These are phyloP conservation scores for Lasius fuliginosus DNA, from an alignment of 2,888 invertebrate species.

Conservation along the genomic window DNA sequence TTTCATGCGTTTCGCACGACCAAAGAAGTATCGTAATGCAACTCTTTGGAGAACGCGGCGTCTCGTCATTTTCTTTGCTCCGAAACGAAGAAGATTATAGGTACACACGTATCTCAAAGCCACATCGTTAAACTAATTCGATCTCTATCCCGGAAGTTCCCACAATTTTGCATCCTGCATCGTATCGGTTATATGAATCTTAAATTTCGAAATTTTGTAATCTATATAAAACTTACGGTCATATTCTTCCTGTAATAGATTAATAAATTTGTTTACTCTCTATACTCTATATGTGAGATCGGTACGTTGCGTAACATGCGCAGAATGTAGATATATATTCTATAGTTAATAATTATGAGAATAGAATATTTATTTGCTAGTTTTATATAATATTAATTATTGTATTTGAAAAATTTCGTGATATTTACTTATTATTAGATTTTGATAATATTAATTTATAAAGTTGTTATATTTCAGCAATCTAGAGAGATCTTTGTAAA, in stretches of 20 bases:
- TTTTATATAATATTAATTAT: background rate
- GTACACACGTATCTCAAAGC: background rate
- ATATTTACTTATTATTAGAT: background rate
- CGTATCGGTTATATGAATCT: background rate
- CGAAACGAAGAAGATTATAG: background rate
- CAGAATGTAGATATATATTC: background rate
- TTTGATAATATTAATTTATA: constrained; percentile 11
- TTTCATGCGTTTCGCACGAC: constrained; percentile 34
- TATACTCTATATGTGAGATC: background rate
- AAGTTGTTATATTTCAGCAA: background rate
- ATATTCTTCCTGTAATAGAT: background rate
- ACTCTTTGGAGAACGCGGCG: background rate
- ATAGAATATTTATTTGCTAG: background rate
- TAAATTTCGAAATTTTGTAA: background rate
- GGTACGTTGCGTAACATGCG: background rate
- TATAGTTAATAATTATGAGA: background rate
- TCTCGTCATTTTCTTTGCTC: constrained; percentile 6
- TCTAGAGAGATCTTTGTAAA: background rate
- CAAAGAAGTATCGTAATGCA: constrained; percentile 22
- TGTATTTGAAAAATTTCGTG: background rate
- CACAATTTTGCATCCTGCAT: background rate
- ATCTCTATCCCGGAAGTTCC: background rate
- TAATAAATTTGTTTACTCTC: background rate
- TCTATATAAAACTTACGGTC: background rate
- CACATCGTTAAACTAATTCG: constrained; percentile 1